Evolutionary conservation across 2,888 invertebrate species (phyloP).

Genomic region (Lacanobia oleracea): DNA sequence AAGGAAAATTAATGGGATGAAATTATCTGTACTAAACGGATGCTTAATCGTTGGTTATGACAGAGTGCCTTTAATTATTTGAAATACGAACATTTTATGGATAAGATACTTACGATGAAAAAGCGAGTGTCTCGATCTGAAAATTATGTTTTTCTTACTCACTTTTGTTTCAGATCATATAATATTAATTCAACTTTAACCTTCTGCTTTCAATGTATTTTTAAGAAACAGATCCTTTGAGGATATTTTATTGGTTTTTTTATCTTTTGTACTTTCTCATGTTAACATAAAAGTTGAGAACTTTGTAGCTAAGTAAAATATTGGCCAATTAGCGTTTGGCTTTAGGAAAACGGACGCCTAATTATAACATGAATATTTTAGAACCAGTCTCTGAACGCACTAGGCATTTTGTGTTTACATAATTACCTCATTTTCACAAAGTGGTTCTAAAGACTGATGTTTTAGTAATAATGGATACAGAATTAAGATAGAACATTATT

Average conservation of each 20-base stretch:
- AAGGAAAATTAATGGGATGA: no score
- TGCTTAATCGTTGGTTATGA: no score
- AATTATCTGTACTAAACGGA: no score
- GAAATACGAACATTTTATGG: background rate
- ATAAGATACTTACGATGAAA: background rate
- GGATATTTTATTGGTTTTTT: constrained; percentile 16
- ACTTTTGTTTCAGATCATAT: background rate
- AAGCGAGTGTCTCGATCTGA: background rate
- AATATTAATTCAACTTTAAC: constrained; percentile 1
- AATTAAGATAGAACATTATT: constrained; percentile 6
- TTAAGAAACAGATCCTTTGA: constrained; percentile 8
- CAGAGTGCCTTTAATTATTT: no score
- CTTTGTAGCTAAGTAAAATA: constrained; percentile 24
- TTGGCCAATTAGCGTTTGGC: constrained; percentile 41
- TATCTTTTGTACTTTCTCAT: constrained; percentile 21
- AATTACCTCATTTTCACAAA: constrained; percentile 42
- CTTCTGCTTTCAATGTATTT: constrained; percentile 1
- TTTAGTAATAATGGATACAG: constrained; percentile 16
- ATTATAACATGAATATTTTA: constrained; percentile 44
- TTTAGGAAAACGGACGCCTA: constrained; percentile 31
- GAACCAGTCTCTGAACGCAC: constrained; percentile 11
- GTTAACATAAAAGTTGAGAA: constrained; percentile 33
- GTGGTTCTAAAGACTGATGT: constrained; percentile 17
- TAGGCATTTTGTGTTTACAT: constrained; percentile 28
- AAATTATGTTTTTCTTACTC: background rate